Conservation (phyloP, 2,888 invertebrate species). For the Abrostola tripartita region DNA sequence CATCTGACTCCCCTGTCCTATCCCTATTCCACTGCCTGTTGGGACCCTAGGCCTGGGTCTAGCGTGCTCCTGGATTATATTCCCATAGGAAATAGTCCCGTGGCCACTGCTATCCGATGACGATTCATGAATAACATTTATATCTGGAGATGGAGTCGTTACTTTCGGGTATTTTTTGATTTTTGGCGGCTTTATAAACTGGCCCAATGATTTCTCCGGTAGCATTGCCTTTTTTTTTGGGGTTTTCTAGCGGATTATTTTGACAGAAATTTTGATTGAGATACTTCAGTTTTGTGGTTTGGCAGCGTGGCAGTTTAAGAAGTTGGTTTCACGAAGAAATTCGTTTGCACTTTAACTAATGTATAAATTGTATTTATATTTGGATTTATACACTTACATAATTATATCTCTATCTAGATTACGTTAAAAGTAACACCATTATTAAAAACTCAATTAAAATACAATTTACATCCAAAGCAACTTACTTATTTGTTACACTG, state of each 20-base stretch:
- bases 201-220: background rate
- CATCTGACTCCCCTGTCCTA: constrained; percentile 14
- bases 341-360: background rate
- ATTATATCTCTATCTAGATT: background rate
- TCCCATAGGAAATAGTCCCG: constrained; percentile 13
- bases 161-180: background rate
- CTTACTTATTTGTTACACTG: no score
- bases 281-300: constrained; percentile 25
- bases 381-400: background rate
- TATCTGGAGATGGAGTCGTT: background rate
- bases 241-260: background rate
- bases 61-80: constrained; percentile 53
- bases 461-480: no score
- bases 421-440: no score
- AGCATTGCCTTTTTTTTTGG: background rate
- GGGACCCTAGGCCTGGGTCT: constrained; percentile 27
- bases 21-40: background rate
- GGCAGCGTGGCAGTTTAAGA: background rate
- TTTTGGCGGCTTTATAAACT: background rate
- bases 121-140: constrained; percentile 10
- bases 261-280: constrained; percentile 9
- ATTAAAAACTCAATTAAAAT: no score
- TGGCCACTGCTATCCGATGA: constrained; percentile 31
- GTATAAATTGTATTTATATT: background rate
- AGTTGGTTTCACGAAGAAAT: constrained; percentile 29